Conservation (phyloP, 2,797 vertebrate species). For the Psittacula derbiana region DNA sequence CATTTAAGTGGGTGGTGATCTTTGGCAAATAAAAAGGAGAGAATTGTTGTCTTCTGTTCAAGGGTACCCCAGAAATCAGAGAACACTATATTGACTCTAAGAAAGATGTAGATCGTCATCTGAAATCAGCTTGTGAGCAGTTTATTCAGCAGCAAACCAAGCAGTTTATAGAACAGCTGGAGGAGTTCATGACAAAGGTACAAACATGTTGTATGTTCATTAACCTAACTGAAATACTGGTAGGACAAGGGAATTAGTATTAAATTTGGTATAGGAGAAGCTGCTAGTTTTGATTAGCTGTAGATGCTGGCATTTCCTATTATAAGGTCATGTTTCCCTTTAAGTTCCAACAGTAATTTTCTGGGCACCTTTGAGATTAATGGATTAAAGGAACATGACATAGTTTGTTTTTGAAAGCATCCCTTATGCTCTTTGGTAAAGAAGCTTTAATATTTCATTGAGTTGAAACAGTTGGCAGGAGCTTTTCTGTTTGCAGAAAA, state of each 20-base stretch:
- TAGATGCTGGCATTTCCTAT: background rate
- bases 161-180: constrained; percentile 89
- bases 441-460: background rate
- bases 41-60: constrained; percentile 61
- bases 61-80: constrained; percentile 97
- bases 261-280: background rate
- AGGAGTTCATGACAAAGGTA: constrained; percentile 95
- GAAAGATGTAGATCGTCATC: constrained; percentile 94
- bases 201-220: background rate
- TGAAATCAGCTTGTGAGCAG: constrained; percentile 94
- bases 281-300: background rate
- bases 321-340: background rate
- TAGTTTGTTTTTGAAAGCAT: background rate
- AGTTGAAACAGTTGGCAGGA: background rate
- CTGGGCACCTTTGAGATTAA: background rate
- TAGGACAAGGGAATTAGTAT: background rate
- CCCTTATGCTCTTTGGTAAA: background rate
- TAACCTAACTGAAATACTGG: background rate
- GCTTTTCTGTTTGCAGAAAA: background rate
- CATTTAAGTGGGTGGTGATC: constrained; percentile 21
- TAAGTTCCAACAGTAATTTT: background rate
- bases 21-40: constrained; percentile 45
- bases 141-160: constrained; percentile 96
- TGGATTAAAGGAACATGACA: background rate
- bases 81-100: constrained; percentile 98